phyloP scores from a whole-genome alignment of 2,113 vertebrate species.

The Centrocercus urophasianus region DNA sequence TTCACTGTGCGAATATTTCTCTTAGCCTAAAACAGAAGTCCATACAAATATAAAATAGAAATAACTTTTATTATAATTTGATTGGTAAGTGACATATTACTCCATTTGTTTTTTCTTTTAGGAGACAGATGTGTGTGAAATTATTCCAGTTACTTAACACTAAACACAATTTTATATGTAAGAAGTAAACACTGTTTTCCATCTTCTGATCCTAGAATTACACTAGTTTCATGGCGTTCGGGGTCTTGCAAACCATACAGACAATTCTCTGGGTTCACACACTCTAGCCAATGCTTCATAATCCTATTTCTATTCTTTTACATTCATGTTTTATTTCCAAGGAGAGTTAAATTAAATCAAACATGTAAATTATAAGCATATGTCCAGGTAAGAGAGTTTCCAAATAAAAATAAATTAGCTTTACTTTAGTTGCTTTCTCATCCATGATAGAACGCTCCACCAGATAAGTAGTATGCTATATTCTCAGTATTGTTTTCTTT shows the following conservation, averaged over 20 bases:
- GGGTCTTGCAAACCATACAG: neutral
- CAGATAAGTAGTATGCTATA: neutral
- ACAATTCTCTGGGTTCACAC: neutral
- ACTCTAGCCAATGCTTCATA: neutral
- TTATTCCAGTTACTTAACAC: neutral
- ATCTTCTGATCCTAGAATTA: neutral
- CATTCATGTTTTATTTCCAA: neutral
- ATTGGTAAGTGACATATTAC: neutral
- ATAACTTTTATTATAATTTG: neutral
- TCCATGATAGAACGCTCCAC: neutral
- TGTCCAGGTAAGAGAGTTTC: rapidly evolving
- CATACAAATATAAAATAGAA: neutral
- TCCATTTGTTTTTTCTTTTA: neutral
- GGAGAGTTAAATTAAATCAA: neutral
- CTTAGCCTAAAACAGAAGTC: neutral
- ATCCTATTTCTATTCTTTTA: neutral
- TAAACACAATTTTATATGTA: neutral
- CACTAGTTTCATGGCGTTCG: neutral
- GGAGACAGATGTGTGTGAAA: neutral
- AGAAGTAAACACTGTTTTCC: neutral
- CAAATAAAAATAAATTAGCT: neutral
- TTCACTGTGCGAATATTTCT: rapidly evolving
- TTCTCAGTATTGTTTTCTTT: neutral
- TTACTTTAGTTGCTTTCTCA: neutral
- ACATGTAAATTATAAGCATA: neutral